Conservation (phyloP, 2,113 vertebrate species). For the Agapornis roseicollis region DNA sequence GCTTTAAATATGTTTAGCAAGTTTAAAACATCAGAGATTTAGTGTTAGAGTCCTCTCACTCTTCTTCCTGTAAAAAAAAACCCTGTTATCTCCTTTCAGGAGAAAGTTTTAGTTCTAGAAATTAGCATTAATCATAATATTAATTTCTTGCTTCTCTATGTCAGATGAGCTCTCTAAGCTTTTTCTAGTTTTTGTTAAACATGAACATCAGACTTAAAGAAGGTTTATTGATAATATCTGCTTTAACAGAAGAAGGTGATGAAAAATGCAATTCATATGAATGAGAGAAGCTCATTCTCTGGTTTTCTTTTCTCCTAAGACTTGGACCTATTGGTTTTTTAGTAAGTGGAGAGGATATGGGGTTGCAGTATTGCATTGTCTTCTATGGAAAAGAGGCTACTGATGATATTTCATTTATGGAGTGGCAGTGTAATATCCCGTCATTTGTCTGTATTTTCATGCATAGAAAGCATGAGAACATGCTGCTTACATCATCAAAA, state of each 20-base stretch:
- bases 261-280: not conserved
- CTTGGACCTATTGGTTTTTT: not conserved
- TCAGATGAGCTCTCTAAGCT: not conserved
- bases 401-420: not conserved
- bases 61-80: not conserved
- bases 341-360: not conserved
- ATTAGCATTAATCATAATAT: not conserved
- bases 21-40: not conserved
- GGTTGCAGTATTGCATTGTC: not conserved
- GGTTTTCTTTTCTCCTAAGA: not conserved
- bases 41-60: not conserved
- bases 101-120: not conserved
- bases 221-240: not conserved
- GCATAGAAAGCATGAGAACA: conserved; percentile 5
- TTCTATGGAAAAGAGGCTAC: conserved; percentile 28
- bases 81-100: not conserved
- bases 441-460: conserved; percentile 3
- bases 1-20: not conserved
- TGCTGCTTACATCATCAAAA: conserved; percentile 50
- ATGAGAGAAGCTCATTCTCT: not conserved
- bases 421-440: not conserved
- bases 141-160: not conserved
- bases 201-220: not conserved
- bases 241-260: not conserved
- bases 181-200: conserved; percentile 6